Base-by-base conservation (phyloP, 2,797 vertebrate genomes). In the Taeniopygia guttata region DNA sequence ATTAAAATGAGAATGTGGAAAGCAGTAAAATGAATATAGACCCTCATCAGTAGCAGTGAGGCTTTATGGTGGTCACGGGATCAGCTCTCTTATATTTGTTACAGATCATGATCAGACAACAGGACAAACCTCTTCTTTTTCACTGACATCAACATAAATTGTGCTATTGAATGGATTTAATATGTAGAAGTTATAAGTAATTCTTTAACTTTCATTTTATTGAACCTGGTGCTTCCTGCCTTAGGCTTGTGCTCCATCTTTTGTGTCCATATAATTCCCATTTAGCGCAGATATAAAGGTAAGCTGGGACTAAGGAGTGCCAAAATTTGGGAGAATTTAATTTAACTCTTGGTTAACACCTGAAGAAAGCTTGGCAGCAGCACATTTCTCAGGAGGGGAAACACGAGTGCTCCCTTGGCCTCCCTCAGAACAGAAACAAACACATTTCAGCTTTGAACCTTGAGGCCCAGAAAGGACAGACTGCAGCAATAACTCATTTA, bases 1-100 rank as follows among this genome's bases (percentile, higher is more conserved):
- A 87, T 74, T 68, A 77, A 74, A 86, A 81, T 48, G 54, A 91
- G 68, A 79, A 77, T 22, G 30, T 62, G 76, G 58, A 34, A 82
- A 83, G 48, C 17, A 62, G 62, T 86, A 68, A 74, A 85, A 60
- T 11, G 7, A 70, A 73, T 27, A 55, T 0, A 62, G 58, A 49
- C 46, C 40, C 45, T 48, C 32, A 11, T 2, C 1, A 29, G 63
- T 32, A 49, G 32, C 46, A 68, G 27, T 1, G 16, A 60, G 73
- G 79, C 56, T 95, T 86, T 83, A 22, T 4, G 51, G n/a, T 36
- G 73, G 63, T 3, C 43, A 27, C 1, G 30, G 67, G 67, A 84
- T 70, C 69, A 55, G 20, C n/a, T 5, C 2, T 27, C 58, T 13
- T 52, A 9, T 52, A 84, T 72, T 75, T 62, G 38, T 62, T 26